Conservation (phyloP, 1,140 invertebrate genomes). For the Elysia chlorotica region DNA sequence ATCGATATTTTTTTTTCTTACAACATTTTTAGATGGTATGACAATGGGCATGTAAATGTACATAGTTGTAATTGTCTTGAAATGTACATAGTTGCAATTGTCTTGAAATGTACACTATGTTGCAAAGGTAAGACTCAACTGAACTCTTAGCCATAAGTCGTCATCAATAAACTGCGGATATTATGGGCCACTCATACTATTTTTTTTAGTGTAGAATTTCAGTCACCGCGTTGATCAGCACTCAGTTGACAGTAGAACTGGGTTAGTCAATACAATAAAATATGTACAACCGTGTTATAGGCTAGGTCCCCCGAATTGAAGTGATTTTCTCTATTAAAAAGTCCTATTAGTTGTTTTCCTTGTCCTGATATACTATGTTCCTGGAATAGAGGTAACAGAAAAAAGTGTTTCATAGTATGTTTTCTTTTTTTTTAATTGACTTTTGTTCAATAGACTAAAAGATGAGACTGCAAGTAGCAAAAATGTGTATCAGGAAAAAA, state of each 20-base stretch:
- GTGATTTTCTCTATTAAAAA: too few species aligned
- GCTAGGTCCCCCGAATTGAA: too few species aligned
- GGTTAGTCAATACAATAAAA: too few species aligned
- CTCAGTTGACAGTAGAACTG: slow-evolving; percentile 25
- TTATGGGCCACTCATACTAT: background rate
- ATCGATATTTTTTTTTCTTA: background rate
- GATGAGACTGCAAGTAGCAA: too few species aligned
- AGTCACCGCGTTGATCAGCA: background rate
- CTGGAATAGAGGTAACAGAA: too few species aligned
- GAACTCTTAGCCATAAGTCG: background rate
- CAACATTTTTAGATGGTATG: background rate
- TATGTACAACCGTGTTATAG: too few species aligned
- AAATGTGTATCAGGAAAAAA: too few species aligned
- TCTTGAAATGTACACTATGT: background rate
- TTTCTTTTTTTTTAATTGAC: too few species aligned
- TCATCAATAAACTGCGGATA: background rate
- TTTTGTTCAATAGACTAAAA: too few species aligned
- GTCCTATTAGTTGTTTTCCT: too few species aligned
- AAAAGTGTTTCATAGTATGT: too few species aligned
- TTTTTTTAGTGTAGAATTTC: background rate
- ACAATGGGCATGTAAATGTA: background rate
- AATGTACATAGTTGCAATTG: background rate
- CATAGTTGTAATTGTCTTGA: background rate
- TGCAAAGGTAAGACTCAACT: background rate
- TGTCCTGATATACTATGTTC: too few species aligned